These are phyloP conservation scores for Romanogobio albipinnatus DNA, from an alignment of 2,113 vertebrate species.

Conservation along the genomic window DNA sequence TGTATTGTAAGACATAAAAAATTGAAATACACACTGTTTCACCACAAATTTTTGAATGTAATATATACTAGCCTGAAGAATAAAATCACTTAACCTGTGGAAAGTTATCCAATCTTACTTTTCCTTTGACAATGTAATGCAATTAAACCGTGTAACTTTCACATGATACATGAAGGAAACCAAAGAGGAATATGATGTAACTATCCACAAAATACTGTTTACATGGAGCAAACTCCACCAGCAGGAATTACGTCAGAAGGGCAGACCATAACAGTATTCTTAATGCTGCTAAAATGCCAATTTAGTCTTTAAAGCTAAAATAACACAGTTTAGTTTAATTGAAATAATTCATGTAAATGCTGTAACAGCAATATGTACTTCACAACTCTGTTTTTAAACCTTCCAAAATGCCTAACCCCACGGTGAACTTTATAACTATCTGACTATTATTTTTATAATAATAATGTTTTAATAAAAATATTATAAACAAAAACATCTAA, in stretches of 20 bases:
- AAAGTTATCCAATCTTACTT: background rate
- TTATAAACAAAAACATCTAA: background rate
- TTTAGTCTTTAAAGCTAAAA: conserved; percentile 11
- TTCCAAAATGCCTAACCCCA: background rate
- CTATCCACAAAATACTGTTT: background rate
- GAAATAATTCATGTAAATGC: background rate
- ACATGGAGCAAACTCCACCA: conserved; percentile 6
- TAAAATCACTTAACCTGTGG: background rate
- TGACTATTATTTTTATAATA: background rate
- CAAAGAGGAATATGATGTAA: background rate
- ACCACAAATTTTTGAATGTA: background rate
- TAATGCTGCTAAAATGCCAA: background rate
- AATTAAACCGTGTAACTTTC: background rate
- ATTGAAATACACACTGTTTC: background rate
- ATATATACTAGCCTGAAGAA: background rate
- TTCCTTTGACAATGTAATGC: background rate
- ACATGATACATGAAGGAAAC: background rate
- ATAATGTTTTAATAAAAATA: no score
- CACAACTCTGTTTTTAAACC: background rate
- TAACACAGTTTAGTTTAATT: background rate
- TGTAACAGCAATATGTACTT: background rate
- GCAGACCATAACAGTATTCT: background rate
- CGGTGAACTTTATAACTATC: background rate
- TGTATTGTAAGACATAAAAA: background rate
- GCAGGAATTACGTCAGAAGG: background rate